Evolutionary conservation across 2,888 invertebrate species (phyloP).

Genomic region (Panzeria rudis): DNA sequence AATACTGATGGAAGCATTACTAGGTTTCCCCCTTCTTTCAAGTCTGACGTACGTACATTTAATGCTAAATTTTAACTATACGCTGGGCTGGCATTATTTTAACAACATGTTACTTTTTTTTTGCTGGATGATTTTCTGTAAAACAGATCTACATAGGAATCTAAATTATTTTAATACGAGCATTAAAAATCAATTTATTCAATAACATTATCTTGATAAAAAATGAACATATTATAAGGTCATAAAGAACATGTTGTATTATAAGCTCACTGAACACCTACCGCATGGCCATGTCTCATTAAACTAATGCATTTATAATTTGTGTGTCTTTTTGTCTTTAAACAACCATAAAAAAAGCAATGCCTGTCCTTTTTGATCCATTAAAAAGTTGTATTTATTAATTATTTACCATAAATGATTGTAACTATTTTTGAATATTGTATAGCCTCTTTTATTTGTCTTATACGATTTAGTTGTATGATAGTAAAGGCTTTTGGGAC

Average conservation of each 20-base stretch:
- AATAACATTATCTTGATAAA: slow-evolving; percentile 6
- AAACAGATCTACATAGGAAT: too few species aligned
- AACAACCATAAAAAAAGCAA: neutral
- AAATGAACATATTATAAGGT: neutral
- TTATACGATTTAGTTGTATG: neutral
- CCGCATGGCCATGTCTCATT: slow-evolving; percentile 27
- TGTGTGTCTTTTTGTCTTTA: neutral
- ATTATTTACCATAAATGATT: slow-evolving; percentile 31
- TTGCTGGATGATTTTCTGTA: too few species aligned
- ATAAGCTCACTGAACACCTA: neutral
- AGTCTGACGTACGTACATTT: too few species aligned
- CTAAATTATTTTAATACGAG: neutral
- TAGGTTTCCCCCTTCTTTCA: too few species aligned
- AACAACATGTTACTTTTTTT: too few species aligned
- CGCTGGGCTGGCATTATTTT: too few species aligned
- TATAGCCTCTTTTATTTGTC: neutral
- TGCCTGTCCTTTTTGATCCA: neutral
- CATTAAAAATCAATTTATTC: slow-evolving; percentile 15
- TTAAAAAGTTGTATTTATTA: slow-evolving; percentile 16
- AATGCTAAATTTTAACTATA: too few species aligned
- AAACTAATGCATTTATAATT: slow-evolving; percentile 60
- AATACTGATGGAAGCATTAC: too few species aligned
- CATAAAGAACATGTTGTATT: neutral
- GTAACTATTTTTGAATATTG: slow-evolving; percentile 21
- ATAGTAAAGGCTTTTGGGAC: neutral